Percentiles rank a stretch among this genome's conserved stretches.
These are phyloP conservation scores for Holothuria scabra DNA, from an alignment of 53 echinoderm and acorn worm genomes.

Conservation along the genomic window DNA sequence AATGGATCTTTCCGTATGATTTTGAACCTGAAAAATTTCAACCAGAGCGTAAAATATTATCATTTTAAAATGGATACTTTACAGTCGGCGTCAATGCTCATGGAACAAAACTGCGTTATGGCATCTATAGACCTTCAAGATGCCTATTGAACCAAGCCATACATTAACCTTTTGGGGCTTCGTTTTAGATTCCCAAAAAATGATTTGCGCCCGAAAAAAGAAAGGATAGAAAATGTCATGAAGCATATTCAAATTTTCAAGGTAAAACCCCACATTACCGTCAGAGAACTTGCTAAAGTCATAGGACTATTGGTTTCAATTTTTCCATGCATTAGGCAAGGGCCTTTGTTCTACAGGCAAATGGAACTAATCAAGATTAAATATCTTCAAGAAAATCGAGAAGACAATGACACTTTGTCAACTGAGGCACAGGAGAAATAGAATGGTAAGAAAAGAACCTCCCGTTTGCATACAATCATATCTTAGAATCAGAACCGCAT, in stretches of 20 bases:
- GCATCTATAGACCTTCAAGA: no score
- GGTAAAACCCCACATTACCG: not conserved
- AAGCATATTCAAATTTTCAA: constrained; percentile 13
- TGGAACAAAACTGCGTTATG: constrained; percentile 19
- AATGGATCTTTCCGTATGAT: no score
- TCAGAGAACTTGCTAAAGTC: constrained; percentile 9
- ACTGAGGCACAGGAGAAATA: not conserved
- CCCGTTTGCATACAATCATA: no score
- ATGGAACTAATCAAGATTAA: not conserved
- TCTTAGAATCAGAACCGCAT: no score
- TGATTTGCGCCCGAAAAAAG: not conserved
- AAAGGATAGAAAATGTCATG: no score
- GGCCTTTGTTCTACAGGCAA: no score
- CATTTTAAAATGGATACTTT: no score
- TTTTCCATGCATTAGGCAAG: constrained; percentile 24
- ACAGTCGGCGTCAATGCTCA: not conserved
- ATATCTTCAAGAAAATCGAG: not conserved
- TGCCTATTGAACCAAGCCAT: no score
- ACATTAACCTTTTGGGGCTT: constrained; percentile 40
- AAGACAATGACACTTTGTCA: not conserved
- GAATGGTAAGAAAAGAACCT: constrained; percentile 20
- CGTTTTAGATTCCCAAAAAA: not conserved
- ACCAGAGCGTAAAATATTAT: constrained; percentile 18
- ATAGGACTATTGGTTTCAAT: constrained; percentile 30
- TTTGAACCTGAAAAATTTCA: no score